Evolutionary conservation across 2,113 vertebrate species (phyloP), one percentile per base, ranked within the genome.

Genomic region (Erythrolamprus reginae): DNA sequence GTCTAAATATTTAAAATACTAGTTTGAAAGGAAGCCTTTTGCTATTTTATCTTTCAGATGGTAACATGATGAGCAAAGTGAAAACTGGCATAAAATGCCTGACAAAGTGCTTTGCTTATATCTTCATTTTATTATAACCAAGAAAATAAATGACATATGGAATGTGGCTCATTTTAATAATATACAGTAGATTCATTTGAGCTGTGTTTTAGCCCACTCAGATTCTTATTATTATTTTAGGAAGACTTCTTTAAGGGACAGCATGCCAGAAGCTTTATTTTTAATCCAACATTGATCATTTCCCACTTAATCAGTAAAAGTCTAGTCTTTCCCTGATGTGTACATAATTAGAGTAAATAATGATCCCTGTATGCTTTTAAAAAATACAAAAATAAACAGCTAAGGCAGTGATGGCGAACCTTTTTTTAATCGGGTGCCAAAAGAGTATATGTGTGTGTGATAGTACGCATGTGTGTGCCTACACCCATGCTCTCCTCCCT

Each of bases 21-120:
- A 91, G 82, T 94, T 94, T 92, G 82, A 93, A 95, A 92, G 17
- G 92, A 93, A 92, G 92, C 87, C 87, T 94, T 82, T 89, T 91
- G 91, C 89, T 95, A 96, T 93, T 94, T 93, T 86, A 33, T 82
- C 84, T 93, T 95, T 95, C 90, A 93, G 92, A 93, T 92, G 94
- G 93, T 91, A 95, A 93, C 82, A 89, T 23, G 89, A 95, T 94
- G 92, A 95, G 94, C 94, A 93, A 91, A 95, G 95, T 89, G 15
- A 88, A 91, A 51, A 61, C 70, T 89, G 61, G 58, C 90, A 91
- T 50, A 92, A 94, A 93, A 87, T 89, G 93, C 83, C 83, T 89
- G 52, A 88, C 93, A 89, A 61, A 95, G 82, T 77, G 87, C 45
- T 90, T 88, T 89, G 77, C 82, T 65, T 38, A 91, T 90, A 89